Evolutionary conservation across 2,888 invertebrate genomes (phyloP).

Genomic region (Lepidochitona cinerea): DNA sequence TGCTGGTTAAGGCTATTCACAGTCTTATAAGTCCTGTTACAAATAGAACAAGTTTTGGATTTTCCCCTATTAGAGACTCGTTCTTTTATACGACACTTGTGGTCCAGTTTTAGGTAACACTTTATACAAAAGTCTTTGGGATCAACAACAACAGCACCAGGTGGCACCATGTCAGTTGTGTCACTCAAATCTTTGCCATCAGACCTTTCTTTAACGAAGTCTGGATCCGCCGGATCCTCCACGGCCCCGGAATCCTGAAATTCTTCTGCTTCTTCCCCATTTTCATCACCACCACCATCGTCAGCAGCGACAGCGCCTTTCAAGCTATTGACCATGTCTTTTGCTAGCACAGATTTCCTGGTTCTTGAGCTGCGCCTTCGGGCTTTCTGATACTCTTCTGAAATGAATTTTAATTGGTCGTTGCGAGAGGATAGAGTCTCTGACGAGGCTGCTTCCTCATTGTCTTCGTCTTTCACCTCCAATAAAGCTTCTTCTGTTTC

Average conservation of each 20-base stretch:
- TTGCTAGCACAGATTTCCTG: neutral
- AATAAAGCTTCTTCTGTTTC: neutral
- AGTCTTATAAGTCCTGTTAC: neutral
- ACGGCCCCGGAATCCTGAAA: neutral
- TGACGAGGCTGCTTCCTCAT: neutral
- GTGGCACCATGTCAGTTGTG: neutral
- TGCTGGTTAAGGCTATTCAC: neutral
- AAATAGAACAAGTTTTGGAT: neutral
- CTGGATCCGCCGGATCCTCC: neutral
- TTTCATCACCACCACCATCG: neutral
- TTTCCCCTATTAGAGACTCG: neutral
- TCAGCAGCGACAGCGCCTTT: neutral
- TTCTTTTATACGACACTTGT: neutral
- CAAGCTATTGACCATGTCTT: neutral
- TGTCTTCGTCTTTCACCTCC: neutral
- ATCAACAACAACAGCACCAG: neutral
- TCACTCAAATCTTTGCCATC: neutral
- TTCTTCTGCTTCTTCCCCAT: neutral
- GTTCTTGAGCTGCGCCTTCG: neutral
- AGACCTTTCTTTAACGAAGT: neutral
- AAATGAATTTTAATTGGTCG: neutral
- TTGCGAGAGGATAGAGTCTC: neutral
- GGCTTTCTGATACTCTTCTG: neutral
- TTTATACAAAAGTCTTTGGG: neutral
- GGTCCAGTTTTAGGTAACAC: neutral